Evolutionary conservation across 2,888 invertebrate species (phyloP), one percentile per base, ranked within the genome.

Genomic region (Andricus curvator): DNA sequence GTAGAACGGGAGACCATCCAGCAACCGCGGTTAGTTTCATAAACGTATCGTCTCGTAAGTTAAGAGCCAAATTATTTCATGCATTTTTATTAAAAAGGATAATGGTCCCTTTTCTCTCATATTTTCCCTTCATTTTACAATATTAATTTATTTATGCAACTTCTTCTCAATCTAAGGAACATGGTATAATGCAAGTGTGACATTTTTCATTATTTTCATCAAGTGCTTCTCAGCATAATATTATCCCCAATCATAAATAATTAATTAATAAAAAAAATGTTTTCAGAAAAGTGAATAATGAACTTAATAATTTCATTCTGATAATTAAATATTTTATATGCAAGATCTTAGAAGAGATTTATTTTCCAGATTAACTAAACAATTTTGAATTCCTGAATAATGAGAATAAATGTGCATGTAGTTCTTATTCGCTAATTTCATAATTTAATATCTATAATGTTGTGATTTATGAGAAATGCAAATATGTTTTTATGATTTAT

Each of bases 11-110:
- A 29, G 51, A 56, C n/a, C 11, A 74, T 17, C 1, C 8, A n/a
- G 56, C 2, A 74, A n/a, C 33, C 33, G 56, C 37, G 56, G 74
- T n/a, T 51, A 33, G n/a, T 56, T 70, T 56, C 13, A 74, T 56
- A 56, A 51, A 33, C 74, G 17, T 44, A 51, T 41, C n/a, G 25
- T 70, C 51, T 70, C 51, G 29, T 56, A 33, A 74, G 51, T 56
- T 74, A 51, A 51, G 74, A 74, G 13, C 11, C 13, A 51, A 74
- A 74, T 56, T 74, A 33, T 56, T 17, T 74, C 25, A 56, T 56
- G 74, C 37, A 56, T 74, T 74, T 74, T 74, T 56, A 74, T 56
- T 74, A 74, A 56, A 56, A 56, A 29, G 20, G n/a, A 56, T n/a
- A 33, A 13, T 51, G 56, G 37, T 74, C 74, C 74, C n/a, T 20